phyloP scores from a whole-genome alignment of 2,113 vertebrate genomes.

The Atlantisia rogersi region DNA sequence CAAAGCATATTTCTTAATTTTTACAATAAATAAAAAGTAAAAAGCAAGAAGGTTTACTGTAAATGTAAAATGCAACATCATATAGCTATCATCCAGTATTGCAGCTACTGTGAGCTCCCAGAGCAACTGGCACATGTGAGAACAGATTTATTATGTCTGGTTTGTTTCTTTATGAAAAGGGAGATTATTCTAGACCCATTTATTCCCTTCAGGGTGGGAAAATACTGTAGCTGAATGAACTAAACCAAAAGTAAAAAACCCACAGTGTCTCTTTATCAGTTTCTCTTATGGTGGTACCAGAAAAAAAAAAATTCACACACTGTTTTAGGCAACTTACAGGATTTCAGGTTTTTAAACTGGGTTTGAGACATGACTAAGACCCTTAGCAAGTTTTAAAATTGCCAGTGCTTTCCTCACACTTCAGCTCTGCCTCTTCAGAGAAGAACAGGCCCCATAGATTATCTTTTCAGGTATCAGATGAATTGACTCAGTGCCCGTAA shows the following conservation, averaged over 20 bases:
- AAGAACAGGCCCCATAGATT: neutral
- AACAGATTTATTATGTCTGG: neutral
- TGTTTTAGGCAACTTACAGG: neutral
- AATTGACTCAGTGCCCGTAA: neutral
- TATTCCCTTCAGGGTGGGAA: neutral
- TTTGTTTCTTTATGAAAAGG: slow-evolving; percentile 10
- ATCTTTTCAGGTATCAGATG: neutral
- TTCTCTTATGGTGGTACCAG: neutral
- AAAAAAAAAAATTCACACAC: neutral
- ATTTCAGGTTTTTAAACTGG: neutral
- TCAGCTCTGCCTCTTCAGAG: neutral
- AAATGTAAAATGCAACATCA: neutral
- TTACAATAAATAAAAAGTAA: neutral
- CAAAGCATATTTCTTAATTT: neutral
- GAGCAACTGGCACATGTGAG: neutral
- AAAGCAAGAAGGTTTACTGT: neutral
- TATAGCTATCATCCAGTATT: neutral
- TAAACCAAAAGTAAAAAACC: neutral
- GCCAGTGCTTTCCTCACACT: neutral
- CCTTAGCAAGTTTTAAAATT: neutral
- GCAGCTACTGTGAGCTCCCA: neutral
- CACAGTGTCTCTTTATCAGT: neutral
- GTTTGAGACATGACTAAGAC: neutral
- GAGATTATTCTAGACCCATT: neutral
- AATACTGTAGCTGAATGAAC: neutral